Conservation (phyloP, 2,797 vertebrate species). For the Phoxinus dragarum region DNA sequence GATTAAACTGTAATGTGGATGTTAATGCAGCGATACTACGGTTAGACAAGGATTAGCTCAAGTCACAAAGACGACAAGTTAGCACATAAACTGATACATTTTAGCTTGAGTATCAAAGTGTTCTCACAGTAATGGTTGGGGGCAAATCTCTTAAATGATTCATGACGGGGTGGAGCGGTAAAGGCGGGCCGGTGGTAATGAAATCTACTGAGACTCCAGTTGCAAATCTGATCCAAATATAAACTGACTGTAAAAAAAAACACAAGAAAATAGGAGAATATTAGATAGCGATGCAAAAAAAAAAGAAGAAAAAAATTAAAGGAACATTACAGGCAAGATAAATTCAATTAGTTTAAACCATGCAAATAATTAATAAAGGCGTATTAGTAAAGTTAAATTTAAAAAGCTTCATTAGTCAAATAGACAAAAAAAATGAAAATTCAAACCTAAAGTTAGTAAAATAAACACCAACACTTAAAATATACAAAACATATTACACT, state of each 20-base stretch:
- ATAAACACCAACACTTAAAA: not conserved
- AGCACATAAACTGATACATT: conserved; percentile 46
- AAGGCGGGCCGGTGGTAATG: not conserved
- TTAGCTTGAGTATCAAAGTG: conserved; percentile 63
- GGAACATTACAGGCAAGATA: not conserved
- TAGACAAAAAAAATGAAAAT: not conserved
- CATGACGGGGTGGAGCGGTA: conserved; percentile 46
- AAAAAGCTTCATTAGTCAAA: not conserved
- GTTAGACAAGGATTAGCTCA: conserved; percentile 40
- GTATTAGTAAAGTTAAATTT: not conserved
- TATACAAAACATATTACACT: not conserved
- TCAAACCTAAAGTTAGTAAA: not conserved
- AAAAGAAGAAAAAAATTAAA: not conserved
- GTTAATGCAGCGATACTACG: not conserved
- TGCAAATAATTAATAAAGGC: not conserved
- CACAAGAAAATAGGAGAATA: not conserved
- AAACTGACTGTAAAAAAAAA: conserved; percentile 23
- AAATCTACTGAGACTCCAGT: conserved; percentile 20
- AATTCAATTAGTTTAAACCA: not conserved
- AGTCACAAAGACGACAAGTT: not conserved
- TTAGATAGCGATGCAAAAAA: not conserved
- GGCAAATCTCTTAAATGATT: conserved; percentile 56
- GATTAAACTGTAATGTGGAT: conserved; percentile 55
- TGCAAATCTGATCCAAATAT: conserved; percentile 7
- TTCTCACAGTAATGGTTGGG: conserved; percentile 57